These are phyloP conservation scores for Xenopus petersii DNA, from an alignment of 2,797 vertebrate genomes.

Conservation along the genomic window DNA sequence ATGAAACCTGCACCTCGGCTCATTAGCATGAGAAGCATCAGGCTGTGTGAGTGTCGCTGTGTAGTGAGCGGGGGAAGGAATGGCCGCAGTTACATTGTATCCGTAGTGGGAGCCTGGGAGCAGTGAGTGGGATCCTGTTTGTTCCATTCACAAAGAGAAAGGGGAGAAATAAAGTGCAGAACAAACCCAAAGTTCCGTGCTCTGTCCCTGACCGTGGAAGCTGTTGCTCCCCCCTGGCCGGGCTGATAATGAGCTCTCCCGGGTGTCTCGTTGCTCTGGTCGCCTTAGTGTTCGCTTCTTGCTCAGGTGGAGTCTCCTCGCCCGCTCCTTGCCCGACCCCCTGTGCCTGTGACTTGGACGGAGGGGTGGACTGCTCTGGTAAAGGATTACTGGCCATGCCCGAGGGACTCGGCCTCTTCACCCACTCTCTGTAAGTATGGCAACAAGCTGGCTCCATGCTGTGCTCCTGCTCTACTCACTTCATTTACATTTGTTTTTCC, in stretches of 20 bases:
- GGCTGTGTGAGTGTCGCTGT: constrained; percentile 6
- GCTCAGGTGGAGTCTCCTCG: constrained; percentile 67
- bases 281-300: constrained; percentile 59
- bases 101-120: neutral
- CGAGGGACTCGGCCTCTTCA: constrained; percentile 79
- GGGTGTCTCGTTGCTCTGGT: constrained; percentile 49
- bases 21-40: constrained; percentile 22
- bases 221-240: constrained; percentile 10
- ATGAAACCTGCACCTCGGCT: constrained; percentile 37
- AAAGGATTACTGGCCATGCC: constrained; percentile 79
- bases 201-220: neutral
- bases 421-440: constrained; percentile 86
- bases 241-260: constrained; percentile 52
- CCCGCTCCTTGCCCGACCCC: constrained; percentile 77
- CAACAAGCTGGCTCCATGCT: too few relatives aligned
- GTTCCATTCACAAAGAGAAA: neutral
- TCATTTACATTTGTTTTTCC: too few relatives aligned
- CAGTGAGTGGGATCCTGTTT: constrained; percentile 20
- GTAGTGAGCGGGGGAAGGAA: constrained; percentile 19
- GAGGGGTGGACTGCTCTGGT: constrained; percentile 85
- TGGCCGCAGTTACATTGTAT: constrained; percentile 40
- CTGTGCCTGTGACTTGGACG: constrained; percentile 90
- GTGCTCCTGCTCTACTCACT: too few relatives aligned
- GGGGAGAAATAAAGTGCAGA: neutral
- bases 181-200: neutral